phyloP scores from a whole-genome alignment of 2,888 invertebrate genomes.

The Cephus runcator region DNA sequence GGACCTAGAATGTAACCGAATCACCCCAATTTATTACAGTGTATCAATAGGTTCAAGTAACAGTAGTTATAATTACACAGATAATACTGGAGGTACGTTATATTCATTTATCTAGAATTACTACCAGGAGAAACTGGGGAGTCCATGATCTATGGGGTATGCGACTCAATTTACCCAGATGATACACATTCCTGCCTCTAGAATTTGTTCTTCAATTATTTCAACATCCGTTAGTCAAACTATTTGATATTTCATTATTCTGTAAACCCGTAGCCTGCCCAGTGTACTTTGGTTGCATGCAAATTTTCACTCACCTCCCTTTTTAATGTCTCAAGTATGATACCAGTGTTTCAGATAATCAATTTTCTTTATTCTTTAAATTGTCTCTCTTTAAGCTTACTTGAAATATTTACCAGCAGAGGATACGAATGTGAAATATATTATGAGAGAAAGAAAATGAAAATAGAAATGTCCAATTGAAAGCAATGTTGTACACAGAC shows the following conservation, averaged over 20 bases:
- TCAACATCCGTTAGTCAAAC: neutral
- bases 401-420: neutral
- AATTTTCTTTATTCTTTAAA: neutral
- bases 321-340: neutral
- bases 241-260: neutral
- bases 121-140: neutral
- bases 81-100: neutral
- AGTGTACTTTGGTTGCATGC: neutral
- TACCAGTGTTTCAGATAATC: neutral
- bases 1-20: conserved; percentile 68
- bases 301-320: neutral
- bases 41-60: conserved; percentile 1
- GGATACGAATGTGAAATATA: neutral
- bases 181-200: neutral
- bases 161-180: neutral
- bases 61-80: neutral
- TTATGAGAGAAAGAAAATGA: neutral
- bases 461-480: neutral
- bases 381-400: neutral
- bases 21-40: conserved; percentile 35
- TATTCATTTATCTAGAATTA: neutral
- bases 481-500: neutral
- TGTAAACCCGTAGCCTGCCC: neutral
- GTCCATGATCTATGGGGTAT: neutral
- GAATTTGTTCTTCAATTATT: neutral